phyloP scores from a whole-genome alignment of 2,113 vertebrate species.

The Oenanthe melanoleuca region DNA sequence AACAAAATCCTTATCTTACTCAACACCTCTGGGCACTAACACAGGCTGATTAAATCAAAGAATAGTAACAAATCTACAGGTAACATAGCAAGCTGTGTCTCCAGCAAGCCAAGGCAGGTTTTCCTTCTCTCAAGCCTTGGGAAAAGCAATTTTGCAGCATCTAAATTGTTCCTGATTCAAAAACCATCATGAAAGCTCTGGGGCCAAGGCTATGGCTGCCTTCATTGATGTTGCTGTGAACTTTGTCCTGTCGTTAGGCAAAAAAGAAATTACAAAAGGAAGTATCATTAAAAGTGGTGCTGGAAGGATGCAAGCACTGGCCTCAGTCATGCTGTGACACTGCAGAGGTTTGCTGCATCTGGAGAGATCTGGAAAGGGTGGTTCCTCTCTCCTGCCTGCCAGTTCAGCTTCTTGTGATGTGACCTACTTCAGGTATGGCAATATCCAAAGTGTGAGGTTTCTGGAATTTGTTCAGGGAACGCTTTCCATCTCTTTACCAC shows the following conservation, averaged over 20 bases:
- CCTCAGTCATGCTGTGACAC: neutral
- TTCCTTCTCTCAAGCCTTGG: neutral
- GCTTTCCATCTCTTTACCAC: neutral
- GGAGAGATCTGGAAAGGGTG: neutral
- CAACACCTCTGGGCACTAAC: slow-evolving; percentile 22
- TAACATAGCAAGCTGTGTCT: neutral
- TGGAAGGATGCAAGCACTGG: neutral
- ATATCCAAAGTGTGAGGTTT: neutral
- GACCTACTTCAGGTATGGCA: neutral
- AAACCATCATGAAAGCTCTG: neutral
- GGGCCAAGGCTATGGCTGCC: neutral
- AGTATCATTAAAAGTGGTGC: neutral
- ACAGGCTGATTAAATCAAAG: slow-evolving; percentile 16
- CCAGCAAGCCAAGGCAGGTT: neutral
- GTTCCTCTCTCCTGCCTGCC: neutral
- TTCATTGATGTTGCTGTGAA: neutral
- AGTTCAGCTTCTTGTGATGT: neutral
- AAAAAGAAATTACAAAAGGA: neutral
- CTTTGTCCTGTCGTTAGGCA: neutral
- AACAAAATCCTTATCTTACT: neutral
- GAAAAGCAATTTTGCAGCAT: neutral
- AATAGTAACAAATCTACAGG: neutral
- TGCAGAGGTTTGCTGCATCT: neutral
- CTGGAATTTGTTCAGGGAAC: neutral
- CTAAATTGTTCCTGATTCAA: neutral